Percentiles rank a stretch among this genome's conserved stretches.
phyloP scores from a whole-genome alignment of 2,113 vertebrate genomes.

The Gymnarchus niloticus region DNA sequence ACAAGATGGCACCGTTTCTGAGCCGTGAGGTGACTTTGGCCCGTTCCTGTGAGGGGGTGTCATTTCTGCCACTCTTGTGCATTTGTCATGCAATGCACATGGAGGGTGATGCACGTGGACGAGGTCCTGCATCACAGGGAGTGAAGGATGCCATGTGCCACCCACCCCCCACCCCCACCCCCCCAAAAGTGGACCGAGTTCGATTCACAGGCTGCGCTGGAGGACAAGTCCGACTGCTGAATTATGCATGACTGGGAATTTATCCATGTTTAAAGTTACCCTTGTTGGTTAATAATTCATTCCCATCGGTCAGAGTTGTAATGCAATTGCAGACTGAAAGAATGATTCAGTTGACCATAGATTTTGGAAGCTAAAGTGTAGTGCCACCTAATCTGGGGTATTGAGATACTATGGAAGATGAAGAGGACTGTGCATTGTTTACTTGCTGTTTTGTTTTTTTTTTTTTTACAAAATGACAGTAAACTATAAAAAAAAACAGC shows the following conservation, averaged over 20 bases:
- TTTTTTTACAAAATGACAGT: neutral
- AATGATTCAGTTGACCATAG: neutral
- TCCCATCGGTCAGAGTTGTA: neutral
- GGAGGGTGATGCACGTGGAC: neutral
- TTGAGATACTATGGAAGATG: no score
- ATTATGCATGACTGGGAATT: slow-evolving; percentile 25
- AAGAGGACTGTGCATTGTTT: no score
- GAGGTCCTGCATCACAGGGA: neutral
- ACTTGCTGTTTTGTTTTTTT: neutral
- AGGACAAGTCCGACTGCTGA: neutral
- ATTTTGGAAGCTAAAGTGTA: neutral
- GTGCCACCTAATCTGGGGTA: neutral
- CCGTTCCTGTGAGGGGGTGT: neutral
- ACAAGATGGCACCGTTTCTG: neutral
- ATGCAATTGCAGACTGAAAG: slow-evolving; percentile 19
- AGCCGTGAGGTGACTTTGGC: neutral
- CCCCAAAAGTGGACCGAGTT: neutral
- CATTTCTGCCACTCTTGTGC: neutral
- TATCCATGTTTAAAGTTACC: slow-evolving; percentile 24
- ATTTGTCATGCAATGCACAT: neutral
- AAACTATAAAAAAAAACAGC: neutral
- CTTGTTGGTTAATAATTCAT: slow-evolving; percentile 24
- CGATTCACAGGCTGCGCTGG: neutral
- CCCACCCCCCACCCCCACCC: no score
- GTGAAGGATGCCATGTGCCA: neutral